Base-by-base conservation (phyloP, 2,888 invertebrate species). In the Entomobrya multifasciata region DNA sequence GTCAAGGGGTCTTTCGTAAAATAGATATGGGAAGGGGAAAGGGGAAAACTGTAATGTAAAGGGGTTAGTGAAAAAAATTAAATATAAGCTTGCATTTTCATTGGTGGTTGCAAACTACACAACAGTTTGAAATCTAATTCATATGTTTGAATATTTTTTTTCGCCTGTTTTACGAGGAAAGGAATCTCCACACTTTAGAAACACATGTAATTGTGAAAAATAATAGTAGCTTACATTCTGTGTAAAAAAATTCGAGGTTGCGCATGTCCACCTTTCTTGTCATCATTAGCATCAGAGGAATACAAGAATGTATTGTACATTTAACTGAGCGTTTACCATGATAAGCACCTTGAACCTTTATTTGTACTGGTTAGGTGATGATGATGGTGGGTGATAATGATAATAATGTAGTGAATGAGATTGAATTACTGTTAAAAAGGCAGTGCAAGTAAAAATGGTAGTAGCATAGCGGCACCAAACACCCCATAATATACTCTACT, bases 301-400 rank as follows among this genome's bases (percentile, higher is more conserved):
- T 30, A 25, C n/a, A 27, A 15, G 25, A 27, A n/a, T n/a, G n/a
- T n/a, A n/a, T n/a, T n/a, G n/a, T n/a, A n/a, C n/a, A n/a, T n/a
- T n/a, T n/a, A 62, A 36, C 15, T 15, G 57, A 52, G 17, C 13
- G 8, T 52, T n/a, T 27, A 15, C 74, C 27, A 20, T 74, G 74
- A 74, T 74, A 74, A 44, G 74, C 74, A 44, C 44, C 52, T 74
- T 74, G 15, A 74, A 41, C 74, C 74, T 27, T 74, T 27, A 57
- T 57, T 57, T 57, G 49, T 44, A 52, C 74, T 25, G 52, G 49
- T 52, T 52, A 6, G 52, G n/a, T 17, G 52, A n/a, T 17, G 52
- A 52, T 17, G 52, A 52, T 52, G 15, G 4, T 17, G 52, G 13
- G 20, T 25, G 11, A 13, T 60, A 13, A 3, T 60, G 13, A 22